These are phyloP conservation scores for Lithobates pipiens DNA, from an alignment of 2,797 vertebrate species.

Conservation along the genomic window DNA sequence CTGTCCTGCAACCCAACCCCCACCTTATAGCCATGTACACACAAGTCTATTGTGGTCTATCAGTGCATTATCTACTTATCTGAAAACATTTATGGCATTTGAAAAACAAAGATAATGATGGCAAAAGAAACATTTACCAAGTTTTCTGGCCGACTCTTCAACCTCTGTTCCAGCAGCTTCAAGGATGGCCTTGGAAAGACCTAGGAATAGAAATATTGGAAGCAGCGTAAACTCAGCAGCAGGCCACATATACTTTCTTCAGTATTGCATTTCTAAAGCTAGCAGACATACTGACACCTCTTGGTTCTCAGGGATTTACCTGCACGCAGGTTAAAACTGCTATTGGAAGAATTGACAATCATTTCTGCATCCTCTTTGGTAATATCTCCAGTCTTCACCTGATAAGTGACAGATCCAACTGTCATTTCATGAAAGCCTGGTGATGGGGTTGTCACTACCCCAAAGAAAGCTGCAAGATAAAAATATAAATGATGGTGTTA, in stretches of 20 bases:
- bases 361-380: slow-evolving; percentile 83
- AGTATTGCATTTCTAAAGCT: too few relatives aligned
- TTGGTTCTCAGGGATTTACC: slow-evolving; percentile 69
- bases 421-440: slow-evolving; percentile 75
- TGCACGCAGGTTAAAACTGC: slow-evolving; percentile 75
- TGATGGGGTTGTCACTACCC: slow-evolving; percentile 53
- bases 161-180: slow-evolving; percentile 80
- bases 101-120: too few relatives aligned
- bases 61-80: too few relatives aligned
- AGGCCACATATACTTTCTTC: too few relatives aligned
- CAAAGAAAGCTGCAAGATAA: slow-evolving; percentile 64
- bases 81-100: too few relatives aligned
- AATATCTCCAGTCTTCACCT: slow-evolving; percentile 85
- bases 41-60: too few relatives aligned
- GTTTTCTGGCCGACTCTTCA: slow-evolving; percentile 70
- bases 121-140: too few relatives aligned
- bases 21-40: too few relatives aligned
- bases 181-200: slow-evolving; percentile 88
- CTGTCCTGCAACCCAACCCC: too few relatives aligned
- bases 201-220: slow-evolving; percentile 67
- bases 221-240: too few relatives aligned
- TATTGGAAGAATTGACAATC: slow-evolving; percentile 86
- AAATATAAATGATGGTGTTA: background rate
- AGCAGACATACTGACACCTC: too few relatives aligned
- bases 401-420: slow-evolving; percentile 78